Evolutionary conservation across 2,888 invertebrate species (phyloP).

Genomic region (Ophioninae sp.): DNA sequence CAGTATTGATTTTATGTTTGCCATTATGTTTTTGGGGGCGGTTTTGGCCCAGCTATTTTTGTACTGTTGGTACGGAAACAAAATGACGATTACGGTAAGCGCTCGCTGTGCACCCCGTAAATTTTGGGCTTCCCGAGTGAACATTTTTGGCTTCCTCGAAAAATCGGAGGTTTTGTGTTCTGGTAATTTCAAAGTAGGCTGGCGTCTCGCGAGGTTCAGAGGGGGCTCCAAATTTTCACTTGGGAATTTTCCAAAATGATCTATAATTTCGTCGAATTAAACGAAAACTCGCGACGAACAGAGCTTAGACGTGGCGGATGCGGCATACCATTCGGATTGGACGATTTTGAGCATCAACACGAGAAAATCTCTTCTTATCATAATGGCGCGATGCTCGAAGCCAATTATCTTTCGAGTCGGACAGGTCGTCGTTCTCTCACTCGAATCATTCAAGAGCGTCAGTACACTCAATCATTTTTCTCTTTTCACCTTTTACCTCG

Average conservation of each 20-base stretch:
- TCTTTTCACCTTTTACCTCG: background rate
- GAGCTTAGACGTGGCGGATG: slow-evolving; percentile 12
- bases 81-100: slow-evolving; percentile 46
- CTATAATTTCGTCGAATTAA: background rate
- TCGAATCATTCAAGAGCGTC: slow-evolving; percentile 59
- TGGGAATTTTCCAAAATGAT: background rate
- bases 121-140: too few relatives aligned
- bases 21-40: slow-evolving; percentile 5
- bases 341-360: slow-evolving; percentile 11
- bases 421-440: slow-evolving; percentile 50
- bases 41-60: slow-evolving; percentile 51
- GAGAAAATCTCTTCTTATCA: slow-evolving; percentile 34
- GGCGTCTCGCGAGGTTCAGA: too few relatives aligned
- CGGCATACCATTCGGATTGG: slow-evolving; percentile 52
- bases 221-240: background rate
- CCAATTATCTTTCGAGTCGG: slow-evolving; percentile 53
- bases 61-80: slow-evolving; percentile 54
- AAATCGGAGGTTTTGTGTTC: too few relatives aligned
- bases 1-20: slow-evolving; percentile 22
- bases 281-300: background rate
- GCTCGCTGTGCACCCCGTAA: too few relatives aligned
- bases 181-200: too few relatives aligned
- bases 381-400: slow-evolving; percentile 55
- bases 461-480: background rate
- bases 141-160: too few relatives aligned